A percentile compares a stretch with the other conserved stretches of the same genome.
Conservation (phyloP, 2,797 vertebrate genomes). For the Coranthus polyacanthus region DNA sequence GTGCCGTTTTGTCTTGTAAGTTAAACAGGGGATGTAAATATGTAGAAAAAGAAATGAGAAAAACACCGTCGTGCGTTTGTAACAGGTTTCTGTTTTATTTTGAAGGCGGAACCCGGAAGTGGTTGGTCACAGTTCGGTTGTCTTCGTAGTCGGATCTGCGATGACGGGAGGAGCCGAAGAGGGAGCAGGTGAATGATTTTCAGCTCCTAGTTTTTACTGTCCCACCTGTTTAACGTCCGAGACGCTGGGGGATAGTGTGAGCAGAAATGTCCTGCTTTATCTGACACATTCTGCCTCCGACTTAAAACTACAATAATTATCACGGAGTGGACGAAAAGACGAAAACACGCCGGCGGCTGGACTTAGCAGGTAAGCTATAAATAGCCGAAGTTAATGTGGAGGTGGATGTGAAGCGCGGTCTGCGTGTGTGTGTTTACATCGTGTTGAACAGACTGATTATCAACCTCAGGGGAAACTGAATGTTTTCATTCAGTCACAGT, state of each 20-base stretch:
- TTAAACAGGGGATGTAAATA: no score
- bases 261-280: slow-evolving; percentile 4
- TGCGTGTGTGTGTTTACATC: slow-evolving; percentile 20
- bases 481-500: no score
- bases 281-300: background rate
- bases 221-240: slow-evolving; percentile 17
- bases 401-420: background rate
- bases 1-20: no score
- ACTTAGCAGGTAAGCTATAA: slow-evolving; percentile 78
- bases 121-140: accelerated
- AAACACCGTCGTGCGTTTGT: no score
- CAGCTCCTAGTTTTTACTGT: slow-evolving; percentile 4
- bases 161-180: slow-evolving; percentile 56
- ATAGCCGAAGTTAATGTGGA: slow-evolving; percentile 50
- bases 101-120: slow-evolving; percentile 45
- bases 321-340: slow-evolving; percentile 23
- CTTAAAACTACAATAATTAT: background rate
- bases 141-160: slow-evolving; percentile 22
- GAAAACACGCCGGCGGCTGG: slow-evolving; percentile 45
- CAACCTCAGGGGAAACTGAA: no score
- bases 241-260: background rate
- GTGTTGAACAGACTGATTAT: accelerated
- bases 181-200: slow-evolving; percentile 74
- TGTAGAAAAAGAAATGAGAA: no score
- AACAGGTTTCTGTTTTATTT: slow-evolving; percentile 49